Evolutionary conservation across 1,140 invertebrate genomes (phyloP).

Genomic region (Cydia splendana): DNA sequence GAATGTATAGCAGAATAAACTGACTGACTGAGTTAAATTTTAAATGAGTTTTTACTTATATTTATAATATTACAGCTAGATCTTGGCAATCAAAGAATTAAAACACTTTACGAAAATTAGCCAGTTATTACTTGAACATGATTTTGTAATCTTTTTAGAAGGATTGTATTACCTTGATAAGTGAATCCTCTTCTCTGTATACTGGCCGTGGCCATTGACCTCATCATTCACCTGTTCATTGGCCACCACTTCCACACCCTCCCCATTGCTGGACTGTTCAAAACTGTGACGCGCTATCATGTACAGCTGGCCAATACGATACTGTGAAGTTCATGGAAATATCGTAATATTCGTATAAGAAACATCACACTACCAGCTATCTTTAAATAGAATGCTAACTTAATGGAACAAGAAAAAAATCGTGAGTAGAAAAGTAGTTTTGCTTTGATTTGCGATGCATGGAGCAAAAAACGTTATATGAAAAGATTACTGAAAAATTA

Average conservation of each 20-base stretch:
- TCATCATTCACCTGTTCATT: conserved; percentile 90
- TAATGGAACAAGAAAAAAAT: too few species aligned
- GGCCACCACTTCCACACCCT: conserved; percentile 95
- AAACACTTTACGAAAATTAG: not conserved
- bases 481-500: not conserved
- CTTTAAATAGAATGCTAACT: too few species aligned
- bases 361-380: not conserved
- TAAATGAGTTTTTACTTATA: too few species aligned
- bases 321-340: conserved; percentile 80
- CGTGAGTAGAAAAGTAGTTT: too few species aligned
- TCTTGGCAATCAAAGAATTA: too few species aligned
- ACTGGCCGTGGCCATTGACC: conserved; percentile 91
- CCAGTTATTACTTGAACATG: not conserved
- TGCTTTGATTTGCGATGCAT: too few species aligned
- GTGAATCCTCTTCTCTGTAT: conserved; percentile 95
- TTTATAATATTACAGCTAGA: too few species aligned
- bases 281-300: conserved; percentile 97
- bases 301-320: conserved; percentile 94
- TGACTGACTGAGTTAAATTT: too few species aligned
- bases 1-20: too few species aligned
- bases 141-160: not conserved
- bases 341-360: not conserved
- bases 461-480: not conserved
- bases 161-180: conserved; percentile 88
- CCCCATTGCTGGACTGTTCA: conserved; percentile 93